Evolutionary conservation across 1,140 invertebrate species (phyloP).

Genomic region (Diabrotica virgifera): DNA sequence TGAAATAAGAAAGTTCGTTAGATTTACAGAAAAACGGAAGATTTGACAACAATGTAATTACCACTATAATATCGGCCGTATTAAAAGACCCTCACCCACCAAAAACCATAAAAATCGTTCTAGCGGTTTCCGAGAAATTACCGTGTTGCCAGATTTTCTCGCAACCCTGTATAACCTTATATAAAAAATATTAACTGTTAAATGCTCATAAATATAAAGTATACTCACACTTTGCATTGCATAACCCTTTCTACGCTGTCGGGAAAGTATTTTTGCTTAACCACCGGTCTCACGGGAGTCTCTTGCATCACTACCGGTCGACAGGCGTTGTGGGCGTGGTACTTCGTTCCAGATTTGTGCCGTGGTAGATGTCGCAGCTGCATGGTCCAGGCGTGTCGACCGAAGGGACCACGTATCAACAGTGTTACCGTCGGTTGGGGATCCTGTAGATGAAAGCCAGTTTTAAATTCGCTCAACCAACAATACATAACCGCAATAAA

Average conservation of each 20-base stretch:
- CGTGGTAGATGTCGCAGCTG: slow-evolving; percentile 79
- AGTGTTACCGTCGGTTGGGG: slow-evolving; percentile 75
- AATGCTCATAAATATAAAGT: background rate
- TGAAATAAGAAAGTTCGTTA: too few species aligned
- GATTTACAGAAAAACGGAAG: too few species aligned
- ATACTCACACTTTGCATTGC: slow-evolving; percentile 72
- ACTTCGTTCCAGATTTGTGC: slow-evolving; percentile 71
- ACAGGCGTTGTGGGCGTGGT: slow-evolving; percentile 68
- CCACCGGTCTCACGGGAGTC: slow-evolving; percentile 56
- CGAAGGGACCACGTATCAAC: slow-evolving; percentile 86
- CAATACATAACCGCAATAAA: too few species aligned
- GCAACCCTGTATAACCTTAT: too few species aligned
- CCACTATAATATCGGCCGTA: too few species aligned
- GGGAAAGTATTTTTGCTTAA: slow-evolving; percentile 76
- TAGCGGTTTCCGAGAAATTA: too few species aligned
- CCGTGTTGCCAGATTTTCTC: too few species aligned
- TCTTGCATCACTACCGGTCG: slow-evolving; percentile 76
- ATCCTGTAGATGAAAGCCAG: slow-evolving; percentile 50
- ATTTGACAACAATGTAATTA: too few species aligned
- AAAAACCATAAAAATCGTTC: too few species aligned
- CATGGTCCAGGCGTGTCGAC: slow-evolving; percentile 91
- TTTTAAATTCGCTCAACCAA: background rate
- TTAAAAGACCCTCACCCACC: too few species aligned
- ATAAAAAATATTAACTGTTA: background rate
- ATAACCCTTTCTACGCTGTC: slow-evolving; percentile 78